Conservation (phyloP, 2,888 invertebrate genomes). For the Calameuta pallipes region DNA sequence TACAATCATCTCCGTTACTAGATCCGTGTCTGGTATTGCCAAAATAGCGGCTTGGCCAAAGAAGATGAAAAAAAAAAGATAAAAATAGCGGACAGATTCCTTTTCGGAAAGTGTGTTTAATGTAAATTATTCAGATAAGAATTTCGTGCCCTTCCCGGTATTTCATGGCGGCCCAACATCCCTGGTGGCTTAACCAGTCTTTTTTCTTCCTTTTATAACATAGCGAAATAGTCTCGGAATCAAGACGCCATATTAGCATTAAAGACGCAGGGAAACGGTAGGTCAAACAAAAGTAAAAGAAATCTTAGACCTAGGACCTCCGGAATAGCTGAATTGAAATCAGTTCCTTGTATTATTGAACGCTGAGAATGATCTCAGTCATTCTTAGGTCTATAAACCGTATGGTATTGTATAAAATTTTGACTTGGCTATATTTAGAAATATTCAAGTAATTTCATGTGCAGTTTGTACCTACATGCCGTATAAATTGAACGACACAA, state of each 20-base stretch:
- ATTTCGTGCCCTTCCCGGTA: conserved; percentile 42
- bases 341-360: conserved; percentile 41
- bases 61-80: background rate
- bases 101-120: background rate
- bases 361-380: background rate
- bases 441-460: background rate
- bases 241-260: conserved; percentile 57
- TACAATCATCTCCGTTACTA: background rate
- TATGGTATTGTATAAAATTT: background rate
- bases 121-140: conserved; percentile 3
- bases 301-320: conserved; percentile 22
- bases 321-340: conserved; percentile 50
- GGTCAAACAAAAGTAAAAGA: conserved; percentile 16
- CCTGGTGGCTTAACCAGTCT: conserved; percentile 35
- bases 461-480: background rate
- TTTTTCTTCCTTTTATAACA: conserved; percentile 20
- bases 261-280: conserved; percentile 42
- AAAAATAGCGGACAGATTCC: background rate
- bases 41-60: background rate
- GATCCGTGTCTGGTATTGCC: background rate
- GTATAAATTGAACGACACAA: background rate
- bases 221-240: conserved; percentile 51
- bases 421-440: background rate
- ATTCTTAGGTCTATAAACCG: background rate
- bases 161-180: conserved; percentile 38